Evolutionary conservation across 2,797 vertebrate species (phyloP), one percentile per base, ranked within the genome.

Genomic region (Botia kubotai): DNA sequence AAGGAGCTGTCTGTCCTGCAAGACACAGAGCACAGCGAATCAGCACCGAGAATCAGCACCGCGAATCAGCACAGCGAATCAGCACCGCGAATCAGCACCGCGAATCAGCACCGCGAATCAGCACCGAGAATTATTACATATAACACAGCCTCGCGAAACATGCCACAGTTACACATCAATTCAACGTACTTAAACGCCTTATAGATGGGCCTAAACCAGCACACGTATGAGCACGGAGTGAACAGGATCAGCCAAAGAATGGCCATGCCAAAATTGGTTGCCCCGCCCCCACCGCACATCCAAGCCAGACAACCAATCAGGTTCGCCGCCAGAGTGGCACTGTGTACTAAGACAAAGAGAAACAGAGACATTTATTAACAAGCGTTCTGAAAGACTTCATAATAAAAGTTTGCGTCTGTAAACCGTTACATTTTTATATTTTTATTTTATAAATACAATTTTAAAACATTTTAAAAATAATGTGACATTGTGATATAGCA

Each of bases 191-290:
- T 94, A 78, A 99, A 97, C 73, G 97, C 98, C 91, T 99, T 99
- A 92, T 99, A 99, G 29, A 92, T 96, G 0, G 98, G 97, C 71
- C 96, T 94, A 91, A 99, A 98, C 98, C 97, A 98, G 93, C 98
- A 99, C 79, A 98, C 77, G 0, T 98, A 99, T 68, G 96, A 89
- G 33, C 98, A 99, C 21, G 97, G 97, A 0, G 96, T 97, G 91
- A 99, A 99, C 72, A 98, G 94, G 76, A 98, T 75, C 17, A 99
- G 94, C 98, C 98, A 99, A 19, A 98, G 89, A 74, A 99, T 85
- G 55, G 98, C 95, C 92, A 99, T 92, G 29, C 97, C 97, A 4
- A 99, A 98, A 89, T 98, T 99, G 85, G 91, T 89, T 0, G 95
- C 96, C 0, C 86, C 91, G 10, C 96, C 97, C 0, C 96, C 96